Conservation (phyloP, 2,888 invertebrate species). For the Schrankia costaestrigalis region DNA sequence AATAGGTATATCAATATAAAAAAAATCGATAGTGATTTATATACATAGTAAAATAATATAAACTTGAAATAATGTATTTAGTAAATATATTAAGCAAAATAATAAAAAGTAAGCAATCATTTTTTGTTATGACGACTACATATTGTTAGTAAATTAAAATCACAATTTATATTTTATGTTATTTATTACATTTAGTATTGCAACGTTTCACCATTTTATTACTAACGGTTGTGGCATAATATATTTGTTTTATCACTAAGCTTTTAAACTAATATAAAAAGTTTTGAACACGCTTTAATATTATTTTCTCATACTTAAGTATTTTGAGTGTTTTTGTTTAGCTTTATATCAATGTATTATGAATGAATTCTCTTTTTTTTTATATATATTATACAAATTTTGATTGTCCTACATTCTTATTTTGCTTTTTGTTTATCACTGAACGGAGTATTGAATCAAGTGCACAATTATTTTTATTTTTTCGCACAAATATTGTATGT, state of each 20-base stretch:
- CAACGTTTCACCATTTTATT: constrained; percentile 25
- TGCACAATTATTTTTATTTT: constrained; percentile 44
- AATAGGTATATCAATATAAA: constrained; percentile 2
- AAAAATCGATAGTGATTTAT: too few relatives aligned
- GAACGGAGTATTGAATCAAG: constrained; percentile 42
- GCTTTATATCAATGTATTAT: constrained; percentile 36
- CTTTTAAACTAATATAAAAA: constrained; percentile 35
- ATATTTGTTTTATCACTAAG: constrained; percentile 27
- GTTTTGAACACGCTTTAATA: constrained; percentile 37
- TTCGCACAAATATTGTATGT: constrained; percentile 42
- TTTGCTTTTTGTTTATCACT: constrained; percentile 34
- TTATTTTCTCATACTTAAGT: constrained; percentile 14
- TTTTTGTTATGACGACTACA: constrained; percentile 21
- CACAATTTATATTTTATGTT: constrained; percentile 16
- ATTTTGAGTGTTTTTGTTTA: constrained; percentile 22
- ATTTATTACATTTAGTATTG: constrained; percentile 16
- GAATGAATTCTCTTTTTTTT: constrained; percentile 33
- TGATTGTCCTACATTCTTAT: constrained; percentile 35
- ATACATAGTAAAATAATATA: too few relatives aligned
- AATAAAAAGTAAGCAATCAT: too few relatives aligned
- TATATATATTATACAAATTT: constrained; percentile 34
- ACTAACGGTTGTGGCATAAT: constrained; percentile 31
- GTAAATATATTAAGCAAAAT: too few relatives aligned
- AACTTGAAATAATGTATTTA: constrained; percentile 2
- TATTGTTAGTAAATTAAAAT: constrained; percentile 10